A percentile compares a stretch with the other conserved stretches of the same genome.
Conservation (phyloP, 2,113 vertebrate species). For the Aplodontia rufa region DNA sequence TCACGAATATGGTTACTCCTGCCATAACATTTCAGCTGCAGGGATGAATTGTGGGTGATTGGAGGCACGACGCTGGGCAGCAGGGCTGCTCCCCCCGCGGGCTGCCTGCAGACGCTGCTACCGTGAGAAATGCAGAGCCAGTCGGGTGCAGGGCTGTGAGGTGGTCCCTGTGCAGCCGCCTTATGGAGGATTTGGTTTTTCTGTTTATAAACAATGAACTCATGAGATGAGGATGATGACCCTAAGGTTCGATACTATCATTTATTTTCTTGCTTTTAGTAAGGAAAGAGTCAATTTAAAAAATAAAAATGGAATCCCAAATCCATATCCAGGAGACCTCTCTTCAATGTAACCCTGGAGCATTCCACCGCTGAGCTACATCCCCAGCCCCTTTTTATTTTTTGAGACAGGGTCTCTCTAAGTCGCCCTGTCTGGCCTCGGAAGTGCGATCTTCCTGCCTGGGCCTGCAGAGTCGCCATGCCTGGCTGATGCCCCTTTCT, state of each 20-base stretch:
- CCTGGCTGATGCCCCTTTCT: too few species aligned
- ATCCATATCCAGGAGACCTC: background rate
- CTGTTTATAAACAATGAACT: too few species aligned
- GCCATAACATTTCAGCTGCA: background rate
- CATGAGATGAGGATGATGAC: rapidly evolving
- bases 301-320: background rate
- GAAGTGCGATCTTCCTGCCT: too few species aligned
- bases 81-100: rapidly evolving
- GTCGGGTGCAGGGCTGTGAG: rapidly evolving
- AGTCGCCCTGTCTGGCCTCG: too few species aligned
- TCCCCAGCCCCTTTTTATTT: too few species aligned
- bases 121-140: background rate
- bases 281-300: background rate
- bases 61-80: rapidly evolving
- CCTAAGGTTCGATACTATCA: background rate
- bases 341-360: rapidly evolving
- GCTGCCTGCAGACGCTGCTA: rapidly evolving
- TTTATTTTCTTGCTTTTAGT: background rate
- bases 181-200: rapidly evolving
- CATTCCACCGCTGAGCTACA: too few species aligned
- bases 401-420: too few species aligned
- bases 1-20: background rate
- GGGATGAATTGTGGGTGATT: background rate
- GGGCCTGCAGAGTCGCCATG: too few species aligned
- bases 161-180: rapidly evolving